Conservation (phyloP, 2,113 vertebrate species). For the Tragelaphus scriptus region DNA sequence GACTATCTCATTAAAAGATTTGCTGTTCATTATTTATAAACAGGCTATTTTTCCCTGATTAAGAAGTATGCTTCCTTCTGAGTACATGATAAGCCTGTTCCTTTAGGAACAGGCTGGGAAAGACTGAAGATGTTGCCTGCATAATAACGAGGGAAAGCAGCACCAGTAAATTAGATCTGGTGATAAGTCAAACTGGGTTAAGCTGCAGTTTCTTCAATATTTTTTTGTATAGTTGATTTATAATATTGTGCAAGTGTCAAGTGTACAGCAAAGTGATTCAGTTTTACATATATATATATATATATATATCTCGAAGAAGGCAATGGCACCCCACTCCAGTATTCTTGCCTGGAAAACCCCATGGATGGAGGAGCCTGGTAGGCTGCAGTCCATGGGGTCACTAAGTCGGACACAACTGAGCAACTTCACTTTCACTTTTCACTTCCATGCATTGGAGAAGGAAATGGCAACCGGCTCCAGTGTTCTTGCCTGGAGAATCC, state of each 20-base stretch:
- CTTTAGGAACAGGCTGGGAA: background rate
- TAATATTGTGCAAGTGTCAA: background rate
- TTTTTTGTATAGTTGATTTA: background rate
- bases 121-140: background rate
- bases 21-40: background rate
- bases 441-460: no score
- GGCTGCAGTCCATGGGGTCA: no score
- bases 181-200: background rate
- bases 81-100: background rate
- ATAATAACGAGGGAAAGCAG: background rate
- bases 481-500: no score
- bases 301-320: no score
- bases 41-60: background rate
- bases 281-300: background rate
- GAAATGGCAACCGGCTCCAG: no score
- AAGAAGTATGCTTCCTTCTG: background rate
- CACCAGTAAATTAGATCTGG: background rate
- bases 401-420: no score
- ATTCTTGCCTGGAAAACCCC: no score
- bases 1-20: background rate
- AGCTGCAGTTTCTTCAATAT: background rate
- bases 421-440: no score
- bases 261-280: background rate
- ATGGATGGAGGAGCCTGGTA: no score
- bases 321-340: no score